These are phyloP conservation scores for Drosophila heteroneura DNA, from an alignment of 2,888 invertebrate species.

Conservation along the genomic window DNA sequence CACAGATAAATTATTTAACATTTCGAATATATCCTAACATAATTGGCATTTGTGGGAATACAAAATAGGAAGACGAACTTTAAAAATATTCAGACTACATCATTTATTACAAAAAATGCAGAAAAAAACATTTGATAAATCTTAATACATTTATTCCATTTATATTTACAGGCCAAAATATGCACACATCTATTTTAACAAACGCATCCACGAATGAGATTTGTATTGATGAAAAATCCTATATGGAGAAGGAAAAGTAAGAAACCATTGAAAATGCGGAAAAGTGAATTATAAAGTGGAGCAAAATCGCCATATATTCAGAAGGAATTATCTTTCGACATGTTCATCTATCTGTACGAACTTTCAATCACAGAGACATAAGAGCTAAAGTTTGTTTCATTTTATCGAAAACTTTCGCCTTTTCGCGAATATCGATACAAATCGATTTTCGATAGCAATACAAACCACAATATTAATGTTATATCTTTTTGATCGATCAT, in stretches of 20 bases:
- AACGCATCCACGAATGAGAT: conserved; percentile 26
- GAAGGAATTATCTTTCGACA: not conserved
- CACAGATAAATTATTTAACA: not conserved
- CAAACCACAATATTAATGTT: not conserved
- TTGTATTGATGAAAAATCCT: conserved; percentile 35
- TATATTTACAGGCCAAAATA: conserved; percentile 18
- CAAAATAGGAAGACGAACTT: not conserved
- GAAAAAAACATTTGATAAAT: not conserved
- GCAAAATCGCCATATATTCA: not conserved
- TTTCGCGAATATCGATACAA: not conserved
- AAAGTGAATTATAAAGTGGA: not conserved
- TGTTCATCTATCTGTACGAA: not conserved
- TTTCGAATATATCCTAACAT: not conserved
- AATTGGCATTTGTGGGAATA: not conserved
- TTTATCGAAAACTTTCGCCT: not conserved
- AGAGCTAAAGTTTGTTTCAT: not conserved
- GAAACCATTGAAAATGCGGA: not conserved
- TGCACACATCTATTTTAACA: conserved; percentile 37
- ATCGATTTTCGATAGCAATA: not conserved
- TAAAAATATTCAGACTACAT: not conserved
- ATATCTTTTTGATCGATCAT: not conserved
- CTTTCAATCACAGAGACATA: not conserved
- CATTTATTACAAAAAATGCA: not conserved
- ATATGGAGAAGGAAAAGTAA: conserved; percentile 27
- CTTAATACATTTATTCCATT: too few species aligned